Percentiles rank a stretch among this genome's conserved stretches.
Evolutionary conservation across 2,113 vertebrate genomes (phyloP).

Genomic region (Oostethus manadensis): DNA sequence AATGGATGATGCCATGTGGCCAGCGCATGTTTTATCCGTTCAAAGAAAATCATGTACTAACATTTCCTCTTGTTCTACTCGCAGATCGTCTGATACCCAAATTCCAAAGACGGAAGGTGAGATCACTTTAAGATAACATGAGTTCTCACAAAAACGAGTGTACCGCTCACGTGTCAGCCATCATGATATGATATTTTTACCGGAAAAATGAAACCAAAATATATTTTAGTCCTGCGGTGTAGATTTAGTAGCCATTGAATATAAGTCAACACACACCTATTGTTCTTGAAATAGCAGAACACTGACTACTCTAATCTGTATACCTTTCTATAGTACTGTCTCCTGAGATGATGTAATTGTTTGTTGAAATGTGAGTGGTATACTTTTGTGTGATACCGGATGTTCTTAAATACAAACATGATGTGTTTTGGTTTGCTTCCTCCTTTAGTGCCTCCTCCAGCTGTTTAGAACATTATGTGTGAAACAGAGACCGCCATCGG

Average conservation of each 20-base stretch:
- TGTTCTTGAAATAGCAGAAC: too few species aligned
- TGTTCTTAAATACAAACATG: not conserved
- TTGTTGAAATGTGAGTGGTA: too few species aligned
- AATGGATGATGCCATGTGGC: constrained; percentile 3
- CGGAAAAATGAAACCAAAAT: too few species aligned
- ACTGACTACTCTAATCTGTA: too few species aligned
- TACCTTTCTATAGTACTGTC: too few species aligned
- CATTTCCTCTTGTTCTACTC: constrained; percentile 31
- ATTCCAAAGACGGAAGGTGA: constrained; percentile 71
- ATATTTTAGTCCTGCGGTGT: too few species aligned
- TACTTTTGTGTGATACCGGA: not conserved
- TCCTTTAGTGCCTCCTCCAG: constrained; percentile 66
- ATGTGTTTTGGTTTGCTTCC: not conserved
- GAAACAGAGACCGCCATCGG: constrained; percentile 3
- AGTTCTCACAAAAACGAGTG: too few species aligned
- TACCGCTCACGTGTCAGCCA: too few species aligned
- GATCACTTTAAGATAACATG: not conserved
- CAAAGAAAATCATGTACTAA: not conserved
- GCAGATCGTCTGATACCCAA: constrained; percentile 59
- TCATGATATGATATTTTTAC: too few species aligned
- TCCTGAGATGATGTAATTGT: too few species aligned
- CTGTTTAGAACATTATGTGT: constrained; percentile 52
- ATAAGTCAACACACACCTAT: too few species aligned
- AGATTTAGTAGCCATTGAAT: too few species aligned
- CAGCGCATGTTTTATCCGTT: not conserved